Evolutionary conservation across 2,113 vertebrate genomes (phyloP).

Genomic region (Numenius arquata): DNA sequence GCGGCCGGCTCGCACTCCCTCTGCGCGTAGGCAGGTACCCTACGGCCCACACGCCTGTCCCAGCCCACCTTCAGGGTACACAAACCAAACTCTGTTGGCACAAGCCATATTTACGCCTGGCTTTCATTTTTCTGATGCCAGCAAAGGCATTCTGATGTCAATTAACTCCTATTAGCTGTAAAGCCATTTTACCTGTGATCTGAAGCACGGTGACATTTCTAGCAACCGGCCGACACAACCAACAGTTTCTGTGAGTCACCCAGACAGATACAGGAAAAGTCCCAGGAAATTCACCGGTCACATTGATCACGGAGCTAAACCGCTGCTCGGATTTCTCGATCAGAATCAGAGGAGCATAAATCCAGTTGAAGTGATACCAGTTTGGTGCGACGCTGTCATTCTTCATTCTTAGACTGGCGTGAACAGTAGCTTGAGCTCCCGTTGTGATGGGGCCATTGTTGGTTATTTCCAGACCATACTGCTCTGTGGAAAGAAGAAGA

Average conservation of each 20-base stretch:
- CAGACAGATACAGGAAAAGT: conserved; percentile 67
- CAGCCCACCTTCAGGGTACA: not conserved
- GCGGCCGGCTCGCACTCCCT: not conserved
- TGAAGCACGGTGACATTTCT: conserved; percentile 43
- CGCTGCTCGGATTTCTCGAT: conserved; percentile 23
- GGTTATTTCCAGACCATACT: conserved; percentile 51
- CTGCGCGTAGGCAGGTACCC: not conserved
- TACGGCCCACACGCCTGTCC: not conserved
- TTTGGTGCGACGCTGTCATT: not conserved
- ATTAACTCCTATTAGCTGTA: not conserved
- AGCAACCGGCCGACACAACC: conserved; percentile 64
- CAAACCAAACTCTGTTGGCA: not conserved
- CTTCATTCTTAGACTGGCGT: conserved; percentile 37
- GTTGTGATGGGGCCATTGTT: conserved; percentile 70
- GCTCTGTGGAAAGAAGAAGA: conserved; percentile 25
- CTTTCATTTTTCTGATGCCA: not conserved
- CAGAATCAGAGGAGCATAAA: conserved; percentile 71
- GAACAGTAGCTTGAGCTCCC: conserved; percentile 62
- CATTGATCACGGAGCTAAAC: conserved; percentile 18
- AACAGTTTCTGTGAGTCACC: conserved; percentile 66
- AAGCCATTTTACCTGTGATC: conserved; percentile 67
- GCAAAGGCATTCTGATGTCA: not conserved
- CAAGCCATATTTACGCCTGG: not conserved
- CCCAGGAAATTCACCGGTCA: conserved; percentile 50
- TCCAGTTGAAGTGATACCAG: conserved; percentile 72